Evolutionary conservation across 64 coral and sea anemone genomes (phyloP).

Genomic region (Montipora sp.): DNA sequence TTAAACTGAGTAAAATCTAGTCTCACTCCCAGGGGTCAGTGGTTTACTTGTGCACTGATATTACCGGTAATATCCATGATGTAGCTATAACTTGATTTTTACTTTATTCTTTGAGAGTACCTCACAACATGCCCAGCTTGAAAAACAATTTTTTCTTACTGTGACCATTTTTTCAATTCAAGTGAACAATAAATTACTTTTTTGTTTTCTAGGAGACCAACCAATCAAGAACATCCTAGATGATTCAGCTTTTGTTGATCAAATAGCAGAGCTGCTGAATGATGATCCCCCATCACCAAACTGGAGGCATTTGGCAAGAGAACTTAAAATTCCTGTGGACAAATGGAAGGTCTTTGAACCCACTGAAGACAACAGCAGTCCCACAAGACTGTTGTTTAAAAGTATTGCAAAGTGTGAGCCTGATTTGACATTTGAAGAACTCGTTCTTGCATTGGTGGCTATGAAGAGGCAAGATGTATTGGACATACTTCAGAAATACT

Average conservation of each 20-base stretch:
- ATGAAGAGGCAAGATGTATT: slow-evolving; percentile 94
- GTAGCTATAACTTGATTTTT: not conserved
- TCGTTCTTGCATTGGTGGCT: slow-evolving; percentile 87
- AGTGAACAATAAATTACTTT: not conserved
- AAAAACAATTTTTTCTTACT: not conserved
- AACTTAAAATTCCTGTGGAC: slow-evolving; percentile 73
- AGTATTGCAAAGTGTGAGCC: slow-evolving; percentile 86
- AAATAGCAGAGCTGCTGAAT: slow-evolving; percentile 79
- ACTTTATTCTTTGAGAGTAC: too few relatives aligned
- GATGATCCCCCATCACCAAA: slow-evolving; percentile 49
- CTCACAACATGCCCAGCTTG: too few relatives aligned
- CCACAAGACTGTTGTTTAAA: slow-evolving; percentile 72
- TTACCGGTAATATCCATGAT: too few relatives aligned
- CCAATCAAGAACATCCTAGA: slow-evolving; percentile 77
- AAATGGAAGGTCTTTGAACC: slow-evolving; percentile 82
- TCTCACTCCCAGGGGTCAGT: too few relatives aligned
- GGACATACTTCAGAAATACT: slow-evolving; percentile 72
- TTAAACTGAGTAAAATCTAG: too few relatives aligned
- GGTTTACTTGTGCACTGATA: too few relatives aligned
- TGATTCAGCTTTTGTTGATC: slow-evolving; percentile 75
- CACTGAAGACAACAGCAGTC: slow-evolving; percentile 63
- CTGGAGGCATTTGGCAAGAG: slow-evolving; percentile 75
- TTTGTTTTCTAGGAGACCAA: slow-evolving; percentile 66
- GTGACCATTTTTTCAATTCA: not conserved
- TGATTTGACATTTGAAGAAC: slow-evolving; percentile 85